Base-by-base conservation (phyloP, 2,113 vertebrate species). In the Brachyhypopomus gauderio region DNA sequence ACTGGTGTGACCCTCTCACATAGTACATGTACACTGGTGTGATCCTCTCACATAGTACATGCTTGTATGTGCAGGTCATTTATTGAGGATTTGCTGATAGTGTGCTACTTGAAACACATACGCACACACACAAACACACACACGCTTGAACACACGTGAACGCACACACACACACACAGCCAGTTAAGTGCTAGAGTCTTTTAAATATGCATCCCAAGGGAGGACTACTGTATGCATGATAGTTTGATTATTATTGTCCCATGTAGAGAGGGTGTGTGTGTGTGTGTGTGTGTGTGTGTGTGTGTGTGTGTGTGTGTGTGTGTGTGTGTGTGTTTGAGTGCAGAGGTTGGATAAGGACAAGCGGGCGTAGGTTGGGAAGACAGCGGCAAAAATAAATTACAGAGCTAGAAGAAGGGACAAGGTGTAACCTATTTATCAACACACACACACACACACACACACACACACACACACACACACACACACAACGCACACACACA, bases 281-380 rank as follows among this genome's bases (percentile, higher is more conserved):
- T 63, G 23, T 38, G 73, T 34, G 60, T 9, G 36, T 58, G 58
- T 62, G 38, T 63, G 23, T 36, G 73, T 30, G 59, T 9, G 36
- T 58, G 22, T 45, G 73, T 52, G n/a, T 19, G 17, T 72, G 12
- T 55, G 27, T 7, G 52, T 73, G 78, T 72, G 23, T 48, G 73
- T 52, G 22, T 19, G 19, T 72, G 14, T 56, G 27, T 8, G 55
- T 73, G 78, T 72, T 30, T 75, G 64, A 60, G 56, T 48, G 27
- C 30, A 58, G 22, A 83, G 81, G 75, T 85, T 41, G 45, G 3
- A 60, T 80, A 45, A 70, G 84, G 84, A 83, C 69, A 77, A 58
- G 67, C 72, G 23, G 69, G 62, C 12, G 79, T 27, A 62, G 23
- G 79, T 27, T 56, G 23, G 64, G 67, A 67, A 74, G 80, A 75